Conservation (phyloP, 2,113 vertebrate genomes). For the Misgurnus mizolepis region DNA sequence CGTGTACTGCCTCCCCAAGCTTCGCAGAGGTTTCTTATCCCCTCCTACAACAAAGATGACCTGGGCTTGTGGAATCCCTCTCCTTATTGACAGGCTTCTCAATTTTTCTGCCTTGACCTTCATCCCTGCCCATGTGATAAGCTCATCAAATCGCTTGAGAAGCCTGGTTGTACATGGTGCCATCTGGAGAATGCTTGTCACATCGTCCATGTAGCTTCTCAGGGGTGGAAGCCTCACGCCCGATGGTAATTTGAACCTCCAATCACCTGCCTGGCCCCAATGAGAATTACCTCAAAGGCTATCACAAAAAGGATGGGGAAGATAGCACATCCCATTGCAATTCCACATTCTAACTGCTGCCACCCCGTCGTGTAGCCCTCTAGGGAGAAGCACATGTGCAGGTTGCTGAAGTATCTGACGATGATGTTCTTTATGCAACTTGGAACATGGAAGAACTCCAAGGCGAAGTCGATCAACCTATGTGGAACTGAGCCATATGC, state of each 20-base stretch:
- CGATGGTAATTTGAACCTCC: constrained; percentile 2
- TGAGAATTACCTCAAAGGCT: constrained; percentile 40
- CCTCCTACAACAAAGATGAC: neutral
- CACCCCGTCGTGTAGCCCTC: neutral
- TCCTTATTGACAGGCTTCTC: no score
- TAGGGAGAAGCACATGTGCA: neutral
- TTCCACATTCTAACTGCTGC: constrained; percentile 27
- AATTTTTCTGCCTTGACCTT: no score
- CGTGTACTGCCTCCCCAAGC: constrained; percentile 14
- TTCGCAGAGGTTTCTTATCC: constrained; percentile 12
- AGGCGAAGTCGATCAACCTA: neutral
- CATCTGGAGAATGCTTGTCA: constrained; percentile 4
- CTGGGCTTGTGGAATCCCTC: neutral
- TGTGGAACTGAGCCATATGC: neutral
- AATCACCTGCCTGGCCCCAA: constrained; percentile 18
- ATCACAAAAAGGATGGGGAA: constrained; percentile 34
- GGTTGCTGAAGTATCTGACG: neutral
- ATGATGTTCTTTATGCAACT: neutral
- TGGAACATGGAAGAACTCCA: neutral
- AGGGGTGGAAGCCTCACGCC: constrained; percentile 16
- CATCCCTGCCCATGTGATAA: neutral
- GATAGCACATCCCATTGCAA: constrained; percentile 37
- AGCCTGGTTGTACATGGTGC: constrained; percentile 10
- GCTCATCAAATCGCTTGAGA: constrained; percentile 1
- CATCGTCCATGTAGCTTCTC: constrained; percentile 21